Base-by-base conservation (phyloP, 2,888 invertebrate genomes). In the Buathra laborator region DNA sequence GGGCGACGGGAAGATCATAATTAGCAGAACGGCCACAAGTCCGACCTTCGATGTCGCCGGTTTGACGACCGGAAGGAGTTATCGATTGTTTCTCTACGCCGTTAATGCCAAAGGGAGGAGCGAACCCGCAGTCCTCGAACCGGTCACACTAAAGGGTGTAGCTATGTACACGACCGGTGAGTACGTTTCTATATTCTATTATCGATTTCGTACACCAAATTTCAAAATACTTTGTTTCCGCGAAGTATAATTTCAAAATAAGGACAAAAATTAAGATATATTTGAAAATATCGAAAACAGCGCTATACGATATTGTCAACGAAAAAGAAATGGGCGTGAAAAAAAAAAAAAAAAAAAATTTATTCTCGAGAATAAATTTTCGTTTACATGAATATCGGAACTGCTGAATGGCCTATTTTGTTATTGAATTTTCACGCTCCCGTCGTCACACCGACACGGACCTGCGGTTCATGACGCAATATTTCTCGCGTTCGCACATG, bases 41-140 rank as follows among this genome's bases (percentile, higher is more conserved):
- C 96, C 97, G 0, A 95, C 94, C 90, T 97, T 96, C 94, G 96
- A 96, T 91, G 95, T 96, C 79, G 95, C 95, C 86, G 96, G 96
- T 48, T 95, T 96, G 79, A 96, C 97, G 87, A 95, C 97, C 4
- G 97, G 97, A 44, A 96, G 96, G 87, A 97, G 96, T 93, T 98
- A 97, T 95, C 95, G 97, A 89, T 96, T 98, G 90, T 97, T 97
- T 92, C 94, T 98, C 88, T 98, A 97, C 92, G 97, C 98, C 3
- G 96, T 97, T 91, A 98, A 98, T 94, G 97, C 97, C 72, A 98
- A 98, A 93, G 98, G 98, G 67, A 95, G 97, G 82, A 98, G 98
- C 90, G 98, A 98, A 88, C 97, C 98, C 46, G 95, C 97, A 76
- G 95, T 97, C 80, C 96, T 98, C 85, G 98, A 98, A 92, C 97